phyloP scores from a whole-genome alignment of 2,797 vertebrate species.

The Acrossocheilus fasciatus region DNA sequence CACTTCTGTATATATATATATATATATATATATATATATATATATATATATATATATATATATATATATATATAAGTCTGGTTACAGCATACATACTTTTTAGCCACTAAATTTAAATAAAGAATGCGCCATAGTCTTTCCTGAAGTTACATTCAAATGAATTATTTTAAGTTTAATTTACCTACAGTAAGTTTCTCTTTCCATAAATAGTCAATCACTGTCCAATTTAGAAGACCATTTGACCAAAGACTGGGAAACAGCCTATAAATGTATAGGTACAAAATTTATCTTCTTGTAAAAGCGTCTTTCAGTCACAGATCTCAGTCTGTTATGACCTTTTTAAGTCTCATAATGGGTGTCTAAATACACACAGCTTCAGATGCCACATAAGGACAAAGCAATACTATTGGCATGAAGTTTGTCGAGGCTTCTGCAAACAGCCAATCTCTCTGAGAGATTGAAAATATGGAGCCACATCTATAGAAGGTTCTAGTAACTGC shows the following conservation, averaged over 20 bases:
- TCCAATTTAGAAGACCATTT: slow-evolving; percentile 5
- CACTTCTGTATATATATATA: no score
- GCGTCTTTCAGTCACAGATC: slow-evolving; percentile 26
- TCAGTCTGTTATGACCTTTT: slow-evolving; percentile 43
- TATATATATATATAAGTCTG: neutral
- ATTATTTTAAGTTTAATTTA: slow-evolving; percentile 5
- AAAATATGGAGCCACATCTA: slow-evolving; percentile 61
- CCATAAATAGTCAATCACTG: neutral
- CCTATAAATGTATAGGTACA: slow-evolving; percentile 36
- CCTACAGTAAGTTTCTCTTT: neutral
- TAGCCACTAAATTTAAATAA: neutral
- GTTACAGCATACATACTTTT: neutral
- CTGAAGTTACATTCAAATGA: neutral
- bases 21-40: no score
- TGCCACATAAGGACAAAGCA: slow-evolving; percentile 52
- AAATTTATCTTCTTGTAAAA: slow-evolving; percentile 31
- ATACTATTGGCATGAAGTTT: slow-evolving; percentile 59
- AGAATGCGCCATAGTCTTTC: neutral
- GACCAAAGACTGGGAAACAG: neutral
- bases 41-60: no score
- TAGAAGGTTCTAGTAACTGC: slow-evolving; percentile 57
- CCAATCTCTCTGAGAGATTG: slow-evolving; percentile 61
- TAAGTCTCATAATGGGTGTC: slow-evolving; percentile 42
- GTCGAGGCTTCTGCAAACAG: slow-evolving; percentile 62
- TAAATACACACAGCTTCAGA: slow-evolving; percentile 48